A percentile compares a stretch with the other conserved stretches of the same genome.
phyloP scores from a whole-genome alignment of 2,797 vertebrate genomes.

The Fistularia commersonii region DNA sequence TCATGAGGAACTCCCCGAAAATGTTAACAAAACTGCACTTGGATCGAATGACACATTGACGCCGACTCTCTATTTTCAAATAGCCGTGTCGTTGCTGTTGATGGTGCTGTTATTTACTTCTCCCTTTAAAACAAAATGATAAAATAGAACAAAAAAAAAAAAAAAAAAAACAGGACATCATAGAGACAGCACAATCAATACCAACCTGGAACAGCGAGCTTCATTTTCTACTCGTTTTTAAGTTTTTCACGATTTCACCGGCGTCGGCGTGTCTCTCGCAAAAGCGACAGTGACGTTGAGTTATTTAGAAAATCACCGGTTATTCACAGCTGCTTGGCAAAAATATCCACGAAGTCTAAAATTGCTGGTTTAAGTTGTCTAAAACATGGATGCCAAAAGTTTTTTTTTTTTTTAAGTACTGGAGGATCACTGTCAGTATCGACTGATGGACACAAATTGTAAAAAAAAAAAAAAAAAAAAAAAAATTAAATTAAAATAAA shows the following conservation, averaged over 20 bases:
- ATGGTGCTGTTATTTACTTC: constrained; percentile 65
- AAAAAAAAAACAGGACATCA: constrained; percentile 65
- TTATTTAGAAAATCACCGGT: constrained; percentile 67
- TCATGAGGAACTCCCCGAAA: constrained; percentile 27
- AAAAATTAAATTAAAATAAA: constrained; percentile 51
- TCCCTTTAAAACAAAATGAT: constrained; percentile 47
- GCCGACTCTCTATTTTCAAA: constrained; percentile 58
- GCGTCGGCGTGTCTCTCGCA: constrained; percentile 48
- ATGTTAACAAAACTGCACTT: constrained; percentile 12
- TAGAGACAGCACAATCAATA: constrained; percentile 77
- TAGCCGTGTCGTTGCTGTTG: constrained; percentile 47
- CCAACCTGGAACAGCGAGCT: constrained; percentile 73
- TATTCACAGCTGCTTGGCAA: constrained; percentile 76
- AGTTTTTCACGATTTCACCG: constrained; percentile 50
- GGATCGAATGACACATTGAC: constrained; percentile 27
- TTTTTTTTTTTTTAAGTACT: constrained; percentile 56
- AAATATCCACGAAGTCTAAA: constrained; percentile 71
- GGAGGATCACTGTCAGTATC: constrained; percentile 44
- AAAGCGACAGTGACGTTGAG: constrained; percentile 62
- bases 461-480: constrained; percentile 56
- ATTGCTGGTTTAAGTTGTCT: constrained; percentile 79
- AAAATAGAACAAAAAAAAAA: no score
- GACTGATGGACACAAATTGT: constrained; percentile 46
- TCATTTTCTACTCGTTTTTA: constrained; percentile 58
- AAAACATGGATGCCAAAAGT: constrained; percentile 64